phyloP scores from a whole-genome alignment of 2,797 vertebrate genomes.

The Etheostoma perlongum region DNA sequence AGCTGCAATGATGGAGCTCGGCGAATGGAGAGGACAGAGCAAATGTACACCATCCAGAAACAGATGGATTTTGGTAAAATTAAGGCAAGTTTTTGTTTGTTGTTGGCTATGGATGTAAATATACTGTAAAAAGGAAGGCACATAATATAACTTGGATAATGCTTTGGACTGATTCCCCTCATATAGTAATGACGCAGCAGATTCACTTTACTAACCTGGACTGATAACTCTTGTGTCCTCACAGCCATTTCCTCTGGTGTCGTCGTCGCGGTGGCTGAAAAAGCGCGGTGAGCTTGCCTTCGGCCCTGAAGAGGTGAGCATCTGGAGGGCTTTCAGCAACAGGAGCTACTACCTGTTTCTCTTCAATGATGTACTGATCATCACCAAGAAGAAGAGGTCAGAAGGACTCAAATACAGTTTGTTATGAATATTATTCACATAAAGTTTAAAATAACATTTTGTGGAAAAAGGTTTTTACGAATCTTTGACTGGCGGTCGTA shows the following conservation, averaged over 20 bases:
- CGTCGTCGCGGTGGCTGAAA: slow-evolving; percentile 92
- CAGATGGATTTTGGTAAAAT: slow-evolving; percentile 97
- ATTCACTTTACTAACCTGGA: not conserved
- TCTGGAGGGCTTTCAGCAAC: slow-evolving; percentile 89
- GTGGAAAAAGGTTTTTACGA: not conserved
- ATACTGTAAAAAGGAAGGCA: not conserved
- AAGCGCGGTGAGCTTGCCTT: slow-evolving; percentile 91
- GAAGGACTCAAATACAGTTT: not conserved
- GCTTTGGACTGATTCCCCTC: not conserved
- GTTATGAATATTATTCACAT: not conserved
- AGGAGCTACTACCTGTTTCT: slow-evolving; percentile 91
- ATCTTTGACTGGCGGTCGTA: not conserved
- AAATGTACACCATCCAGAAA: slow-evolving; percentile 95
- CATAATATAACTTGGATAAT: not conserved
- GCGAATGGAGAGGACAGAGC: slow-evolving; percentile 95
- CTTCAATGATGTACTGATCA: slow-evolving; percentile 94
- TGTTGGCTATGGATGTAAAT: not conserved
- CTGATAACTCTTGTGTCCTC: slow-evolving; percentile 9
- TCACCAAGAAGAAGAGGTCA: slow-evolving; percentile 96
- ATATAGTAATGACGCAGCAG: not conserved
- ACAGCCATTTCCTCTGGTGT: slow-evolving; percentile 93
- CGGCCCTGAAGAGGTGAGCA: slow-evolving; percentile 87
- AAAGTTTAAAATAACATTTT: not conserved
- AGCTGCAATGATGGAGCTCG: slow-evolving; percentile 94
- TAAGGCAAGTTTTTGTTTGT: slow-evolving; percentile 84